These are phyloP conservation scores for Prunella fulvescens DNA, from an alignment of 2,113 vertebrate species.

Conservation along the genomic window DNA sequence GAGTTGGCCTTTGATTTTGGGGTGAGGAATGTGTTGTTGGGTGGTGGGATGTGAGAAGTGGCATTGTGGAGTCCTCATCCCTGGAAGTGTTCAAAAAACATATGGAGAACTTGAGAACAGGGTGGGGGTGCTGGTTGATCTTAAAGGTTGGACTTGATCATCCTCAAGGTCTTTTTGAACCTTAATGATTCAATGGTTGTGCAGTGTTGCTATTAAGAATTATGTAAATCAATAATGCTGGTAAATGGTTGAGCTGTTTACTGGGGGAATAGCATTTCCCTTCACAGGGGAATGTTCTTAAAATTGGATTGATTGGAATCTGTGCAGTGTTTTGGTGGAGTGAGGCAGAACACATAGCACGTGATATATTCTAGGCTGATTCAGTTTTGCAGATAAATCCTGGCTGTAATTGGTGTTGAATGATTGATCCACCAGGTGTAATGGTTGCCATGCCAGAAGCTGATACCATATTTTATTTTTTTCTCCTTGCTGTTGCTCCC, in stretches of 20 bases:
- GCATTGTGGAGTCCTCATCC: neutral
- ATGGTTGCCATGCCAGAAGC: neutral
- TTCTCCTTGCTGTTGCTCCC: neutral
- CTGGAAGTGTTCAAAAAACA: neutral
- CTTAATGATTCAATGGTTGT: neutral
- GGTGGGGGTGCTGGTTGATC: neutral
- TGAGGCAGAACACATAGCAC: neutral
- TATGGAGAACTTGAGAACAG: neutral
- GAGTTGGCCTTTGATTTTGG: neutral
- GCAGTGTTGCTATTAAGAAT: neutral
- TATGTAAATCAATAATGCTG: neutral
- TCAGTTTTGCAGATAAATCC: neutral
- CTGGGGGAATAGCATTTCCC: neutral
- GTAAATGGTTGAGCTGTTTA: neutral
- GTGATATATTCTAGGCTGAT: neutral
- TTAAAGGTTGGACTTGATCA: neutral
- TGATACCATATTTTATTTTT: neutral
- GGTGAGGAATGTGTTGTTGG: neutral
- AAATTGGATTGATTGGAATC: neutral
- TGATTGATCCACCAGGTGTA: neutral
- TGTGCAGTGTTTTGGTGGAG: neutral
- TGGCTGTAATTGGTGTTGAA: neutral
- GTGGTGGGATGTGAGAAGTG: neutral
- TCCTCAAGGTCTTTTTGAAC: neutral
- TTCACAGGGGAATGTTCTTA: neutral